These are phyloP conservation scores for Raillietiella orientalis DNA, from an alignment of 2,888 invertebrate genomes.

Conservation along the genomic window DNA sequence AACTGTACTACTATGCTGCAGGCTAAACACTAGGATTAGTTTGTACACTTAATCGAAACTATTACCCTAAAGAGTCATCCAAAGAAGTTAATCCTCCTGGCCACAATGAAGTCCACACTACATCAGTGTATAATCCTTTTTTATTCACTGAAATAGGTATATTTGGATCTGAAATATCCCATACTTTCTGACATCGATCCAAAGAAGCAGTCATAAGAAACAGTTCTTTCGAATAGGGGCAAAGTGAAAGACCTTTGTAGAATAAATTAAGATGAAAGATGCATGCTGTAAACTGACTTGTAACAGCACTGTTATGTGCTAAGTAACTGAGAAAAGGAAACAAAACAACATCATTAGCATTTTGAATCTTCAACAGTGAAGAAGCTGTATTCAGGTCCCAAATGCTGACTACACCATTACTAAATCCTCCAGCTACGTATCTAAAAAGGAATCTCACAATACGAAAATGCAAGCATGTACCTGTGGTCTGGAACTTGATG, in stretches of 20 bases:
- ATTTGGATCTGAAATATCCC: constrained; percentile 23
- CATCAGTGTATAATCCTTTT: constrained; percentile 16
- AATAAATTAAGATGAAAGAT: constrained; percentile 4
- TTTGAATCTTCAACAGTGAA: constrained; percentile 15
- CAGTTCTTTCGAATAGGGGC: constrained; percentile 21
- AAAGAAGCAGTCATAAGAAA: constrained; percentile 28
- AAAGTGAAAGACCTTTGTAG: constrained; percentile 13
- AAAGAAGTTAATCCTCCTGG: constrained; percentile 11
- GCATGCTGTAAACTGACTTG: constrained; percentile 15
- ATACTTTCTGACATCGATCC: constrained; percentile 29
- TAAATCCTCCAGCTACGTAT: constrained; percentile 27
- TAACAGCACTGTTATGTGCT: constrained; percentile 21
- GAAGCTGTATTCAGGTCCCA: constrained; percentile 23
- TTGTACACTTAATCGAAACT: constrained; percentile 1
- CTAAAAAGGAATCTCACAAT: constrained; percentile 10
- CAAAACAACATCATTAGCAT: constrained; percentile 15
- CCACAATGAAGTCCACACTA: constrained; percentile 20
- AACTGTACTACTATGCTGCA: constrained; percentile 11
- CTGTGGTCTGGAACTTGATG: constrained; percentile 10
- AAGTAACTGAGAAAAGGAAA: constrained; percentile 24
- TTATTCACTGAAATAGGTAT: constrained; percentile 13
- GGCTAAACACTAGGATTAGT: no score
- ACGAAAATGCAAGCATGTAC: no score
- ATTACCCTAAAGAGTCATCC: constrained; percentile 9
- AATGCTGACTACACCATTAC: constrained; percentile 27